These are phyloP conservation scores for Darevskia nairensis DNA, from an alignment of 2,797 vertebrate genomes.

Conservation along the genomic window DNA sequence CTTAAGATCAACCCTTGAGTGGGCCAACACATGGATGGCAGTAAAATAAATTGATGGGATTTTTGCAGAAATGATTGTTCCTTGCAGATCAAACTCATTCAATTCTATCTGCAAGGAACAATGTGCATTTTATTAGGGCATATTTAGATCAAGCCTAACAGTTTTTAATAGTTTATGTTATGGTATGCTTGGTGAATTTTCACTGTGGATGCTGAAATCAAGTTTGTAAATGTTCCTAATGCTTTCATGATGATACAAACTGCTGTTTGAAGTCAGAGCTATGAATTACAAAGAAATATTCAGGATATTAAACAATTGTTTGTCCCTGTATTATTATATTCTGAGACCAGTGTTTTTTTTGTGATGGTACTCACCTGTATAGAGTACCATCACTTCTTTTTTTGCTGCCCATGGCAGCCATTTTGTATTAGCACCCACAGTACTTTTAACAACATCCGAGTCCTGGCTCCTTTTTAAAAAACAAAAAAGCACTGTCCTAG, in stretches of 20 bases:
- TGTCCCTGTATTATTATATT: conserved; percentile 11
- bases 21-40: background rate
- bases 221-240: conserved; percentile 63
- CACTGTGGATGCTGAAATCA: conserved; percentile 12
- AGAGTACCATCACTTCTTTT: too few species aligned
- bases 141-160: too few species aligned
- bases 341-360: background rate
- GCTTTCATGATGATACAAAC: conserved; percentile 67
- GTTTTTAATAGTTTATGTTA: too few species aligned
- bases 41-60: too few species aligned
- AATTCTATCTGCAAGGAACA: background rate
- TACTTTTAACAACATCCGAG: too few species aligned
- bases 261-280: conserved; percentile 62
- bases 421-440: too few species aligned
- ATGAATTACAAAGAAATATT: conserved; percentile 75
- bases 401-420: too few species aligned
- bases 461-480: too few species aligned
- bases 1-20: background rate
- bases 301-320: conserved; percentile 67
- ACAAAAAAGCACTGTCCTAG: too few species aligned
- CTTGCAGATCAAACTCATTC: too few species aligned
- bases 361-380: too few species aligned
- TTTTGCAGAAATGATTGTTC: too few species aligned
- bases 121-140: background rate
- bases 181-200: background rate